phyloP scores from a whole-genome alignment of 2,113 vertebrate species.

The Nycticebus coucang region DNA sequence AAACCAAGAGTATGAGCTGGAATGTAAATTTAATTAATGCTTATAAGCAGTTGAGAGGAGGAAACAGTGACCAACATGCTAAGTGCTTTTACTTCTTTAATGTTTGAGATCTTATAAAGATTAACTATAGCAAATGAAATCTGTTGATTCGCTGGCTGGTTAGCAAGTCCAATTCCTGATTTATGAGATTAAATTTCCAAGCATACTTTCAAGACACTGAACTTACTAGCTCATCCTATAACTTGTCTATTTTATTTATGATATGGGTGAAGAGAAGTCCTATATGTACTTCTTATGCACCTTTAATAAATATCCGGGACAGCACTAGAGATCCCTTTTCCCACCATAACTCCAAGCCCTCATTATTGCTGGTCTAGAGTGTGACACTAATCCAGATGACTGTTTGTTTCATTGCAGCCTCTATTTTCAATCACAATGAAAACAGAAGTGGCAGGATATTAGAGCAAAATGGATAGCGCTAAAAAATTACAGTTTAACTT shows the following conservation, averaged over 20 bases:
- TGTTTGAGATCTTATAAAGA: constrained; percentile 39
- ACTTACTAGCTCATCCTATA: constrained; percentile 2
- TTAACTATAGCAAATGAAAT: constrained; percentile 43
- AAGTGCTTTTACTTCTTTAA: constrained; percentile 5
- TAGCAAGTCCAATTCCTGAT: constrained; percentile 23
- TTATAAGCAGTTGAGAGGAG: neutral
- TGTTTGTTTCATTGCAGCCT: constrained; percentile 41
- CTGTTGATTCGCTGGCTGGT: neutral
- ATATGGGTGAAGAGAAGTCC: neutral
- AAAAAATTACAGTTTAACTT: constrained; percentile 82
- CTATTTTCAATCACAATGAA: constrained; percentile 76
- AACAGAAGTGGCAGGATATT: constrained; percentile 71
- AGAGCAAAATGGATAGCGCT: constrained; percentile 74
- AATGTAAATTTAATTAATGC: constrained; percentile 21
- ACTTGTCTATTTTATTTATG: constrained; percentile 23
- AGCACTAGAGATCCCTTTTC: neutral
- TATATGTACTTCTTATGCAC: neutral
- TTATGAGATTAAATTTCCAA: constrained; percentile 42
- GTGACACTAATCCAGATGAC: constrained; percentile 56
- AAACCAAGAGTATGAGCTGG: neutral
- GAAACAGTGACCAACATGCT: neutral
- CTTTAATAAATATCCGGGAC: neutral
- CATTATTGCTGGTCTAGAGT: neutral
- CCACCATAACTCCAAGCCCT: neutral
- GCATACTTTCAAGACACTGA: constrained; percentile 32